A percentile compares a stretch with the other conserved stretches of the same genome.
phyloP scores from a whole-genome alignment of 2,797 vertebrate species.

The Pangasius larnaudii region DNA sequence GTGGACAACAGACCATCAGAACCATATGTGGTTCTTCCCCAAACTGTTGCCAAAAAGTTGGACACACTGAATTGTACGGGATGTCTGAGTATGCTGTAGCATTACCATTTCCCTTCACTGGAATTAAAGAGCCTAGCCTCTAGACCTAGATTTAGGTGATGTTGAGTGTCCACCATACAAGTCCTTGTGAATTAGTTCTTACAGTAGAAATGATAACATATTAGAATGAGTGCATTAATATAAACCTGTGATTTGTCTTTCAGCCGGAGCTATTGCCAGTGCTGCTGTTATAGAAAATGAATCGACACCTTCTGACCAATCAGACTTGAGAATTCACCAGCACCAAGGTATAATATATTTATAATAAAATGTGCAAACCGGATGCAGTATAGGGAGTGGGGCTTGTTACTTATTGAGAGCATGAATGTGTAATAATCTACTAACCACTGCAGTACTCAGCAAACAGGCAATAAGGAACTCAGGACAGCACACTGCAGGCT shows the following conservation, averaged over 20 bases:
- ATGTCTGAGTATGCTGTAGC: too few relatives aligned
- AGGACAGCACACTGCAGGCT: constrained; percentile 42
- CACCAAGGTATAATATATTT: constrained; percentile 21
- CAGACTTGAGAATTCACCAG: background rate
- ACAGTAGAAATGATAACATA: background rate
- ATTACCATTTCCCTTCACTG: background rate
- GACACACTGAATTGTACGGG: background rate
- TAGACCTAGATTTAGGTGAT: background rate
- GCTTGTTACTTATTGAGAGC: constrained; percentile 80
- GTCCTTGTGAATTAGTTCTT: background rate
- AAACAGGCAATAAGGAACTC: constrained; percentile 53
- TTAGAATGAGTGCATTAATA: background rate
- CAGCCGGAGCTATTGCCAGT: background rate
- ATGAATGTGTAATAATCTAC: constrained; percentile 78
- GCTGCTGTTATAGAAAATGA: background rate
- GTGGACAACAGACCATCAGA: background rate
- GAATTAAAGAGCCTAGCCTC: background rate
- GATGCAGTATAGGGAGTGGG: constrained; percentile 62
- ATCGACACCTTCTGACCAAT: background rate
- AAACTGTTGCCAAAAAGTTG: background rate
- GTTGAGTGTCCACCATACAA: background rate
- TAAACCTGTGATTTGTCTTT: background rate
- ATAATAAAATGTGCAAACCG: constrained; percentile 55
- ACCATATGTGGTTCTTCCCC: too few relatives aligned
- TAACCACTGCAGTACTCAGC: constrained; percentile 68